These are phyloP conservation scores for Eidolon helvum DNA, from an alignment of 2,113 vertebrate genomes.

Conservation along the genomic window DNA sequence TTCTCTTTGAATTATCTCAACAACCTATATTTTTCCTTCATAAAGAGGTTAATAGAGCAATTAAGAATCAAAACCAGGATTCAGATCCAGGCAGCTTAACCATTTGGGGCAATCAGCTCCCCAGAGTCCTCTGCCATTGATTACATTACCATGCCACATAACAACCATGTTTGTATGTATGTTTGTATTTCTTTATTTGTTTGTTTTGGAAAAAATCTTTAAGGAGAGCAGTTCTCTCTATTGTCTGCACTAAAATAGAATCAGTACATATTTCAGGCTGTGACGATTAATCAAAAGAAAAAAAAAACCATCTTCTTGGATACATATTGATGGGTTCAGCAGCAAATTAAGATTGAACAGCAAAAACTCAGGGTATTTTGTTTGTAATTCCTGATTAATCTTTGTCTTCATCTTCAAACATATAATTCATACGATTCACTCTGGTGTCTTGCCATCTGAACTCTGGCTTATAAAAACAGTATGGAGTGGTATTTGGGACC, in stretches of 20 bases:
- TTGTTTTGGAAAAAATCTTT: constrained; percentile 5
- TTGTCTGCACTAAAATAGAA: background rate
- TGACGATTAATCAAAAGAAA: background rate
- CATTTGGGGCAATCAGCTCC: background rate
- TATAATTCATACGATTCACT: background rate
- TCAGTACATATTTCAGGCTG: background rate
- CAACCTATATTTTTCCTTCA: background rate
- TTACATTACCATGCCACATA: background rate
- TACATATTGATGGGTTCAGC: background rate
- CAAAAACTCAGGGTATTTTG: background rate
- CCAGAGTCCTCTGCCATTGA: background rate
- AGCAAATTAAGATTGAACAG: background rate
- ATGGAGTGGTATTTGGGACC: background rate
- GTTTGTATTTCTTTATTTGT: background rate
- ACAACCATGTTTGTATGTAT: background rate
- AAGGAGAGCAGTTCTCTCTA: background rate
- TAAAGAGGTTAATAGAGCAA: constrained; percentile 19
- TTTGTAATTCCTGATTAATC: background rate
- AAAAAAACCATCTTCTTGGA: background rate
- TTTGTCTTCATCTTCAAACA: background rate
- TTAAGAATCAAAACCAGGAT: constrained; percentile 11
- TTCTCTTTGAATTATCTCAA: constrained; percentile 4
- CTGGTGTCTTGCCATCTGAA: background rate
- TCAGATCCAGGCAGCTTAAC: background rate
- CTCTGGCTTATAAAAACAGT: background rate